Conservation (phyloP, 2,888 invertebrate genomes). For the Drosophila hamatofila region DNA sequence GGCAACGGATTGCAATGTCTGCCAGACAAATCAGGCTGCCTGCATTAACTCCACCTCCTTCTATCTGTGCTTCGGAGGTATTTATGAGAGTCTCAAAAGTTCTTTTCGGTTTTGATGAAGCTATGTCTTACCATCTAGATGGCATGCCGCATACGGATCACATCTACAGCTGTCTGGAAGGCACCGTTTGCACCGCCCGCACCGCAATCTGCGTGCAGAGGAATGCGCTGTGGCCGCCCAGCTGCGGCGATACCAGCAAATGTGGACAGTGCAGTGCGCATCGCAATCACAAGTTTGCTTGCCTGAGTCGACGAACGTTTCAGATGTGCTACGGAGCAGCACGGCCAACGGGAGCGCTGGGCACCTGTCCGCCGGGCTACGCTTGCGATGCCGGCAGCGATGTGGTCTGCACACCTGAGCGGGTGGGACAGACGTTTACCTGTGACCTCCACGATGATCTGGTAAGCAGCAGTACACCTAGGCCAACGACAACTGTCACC, state of each 20-base stretch:
- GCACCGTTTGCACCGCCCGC: conserved; percentile 77
- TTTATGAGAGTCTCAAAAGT: not conserved
- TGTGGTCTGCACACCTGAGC: conserved; percentile 68
- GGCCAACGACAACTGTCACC: not conserved
- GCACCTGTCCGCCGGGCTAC: conserved; percentile 72
- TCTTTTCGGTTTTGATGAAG: not conserved
- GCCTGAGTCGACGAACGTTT: conserved; percentile 76
- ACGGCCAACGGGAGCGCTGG: conserved; percentile 70
- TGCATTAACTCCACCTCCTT: conserved; percentile 83
- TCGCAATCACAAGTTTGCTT: conserved; percentile 79
- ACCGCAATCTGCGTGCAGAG: conserved; percentile 80
- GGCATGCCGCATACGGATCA: conserved; percentile 63
- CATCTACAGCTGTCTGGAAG: conserved; percentile 76
- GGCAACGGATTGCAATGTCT: conserved; percentile 75
- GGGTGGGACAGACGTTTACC: conserved; percentile 49
- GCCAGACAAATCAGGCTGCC: conserved; percentile 79
- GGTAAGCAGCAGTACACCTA: conserved; percentile 28
- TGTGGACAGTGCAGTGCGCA: conserved; percentile 82
- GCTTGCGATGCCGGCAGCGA: conserved; percentile 77
- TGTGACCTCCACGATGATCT: conserved; percentile 72
- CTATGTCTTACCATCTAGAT: conserved; percentile 47
- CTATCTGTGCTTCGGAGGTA: conserved; percentile 81
- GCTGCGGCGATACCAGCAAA: conserved; percentile 81
- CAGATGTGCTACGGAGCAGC: conserved; percentile 82
- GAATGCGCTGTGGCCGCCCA: conserved; percentile 67